Evolutionary conservation across 2,113 vertebrate species (phyloP).

Genomic region (Carettochelys insculpta): DNA sequence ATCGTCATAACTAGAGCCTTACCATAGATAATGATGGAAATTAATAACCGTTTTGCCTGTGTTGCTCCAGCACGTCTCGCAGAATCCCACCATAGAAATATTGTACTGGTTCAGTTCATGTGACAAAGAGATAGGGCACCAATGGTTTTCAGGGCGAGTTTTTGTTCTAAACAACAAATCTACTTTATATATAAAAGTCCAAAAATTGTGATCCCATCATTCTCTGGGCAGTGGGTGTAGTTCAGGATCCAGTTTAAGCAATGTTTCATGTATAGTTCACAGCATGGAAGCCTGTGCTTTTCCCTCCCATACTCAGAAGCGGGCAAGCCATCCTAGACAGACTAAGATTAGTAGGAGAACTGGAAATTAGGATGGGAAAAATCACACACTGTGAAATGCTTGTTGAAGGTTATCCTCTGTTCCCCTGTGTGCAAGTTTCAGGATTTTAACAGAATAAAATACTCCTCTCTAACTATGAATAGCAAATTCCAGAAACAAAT

Average conservation of each 20-base stretch:
- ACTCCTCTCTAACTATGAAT: neutral
- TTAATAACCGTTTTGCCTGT: neutral
- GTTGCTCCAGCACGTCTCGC: no score
- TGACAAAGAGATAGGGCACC: neutral
- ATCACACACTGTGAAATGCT: neutral
- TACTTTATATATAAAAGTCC: neutral
- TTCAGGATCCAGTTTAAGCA: neutral
- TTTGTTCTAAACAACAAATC: neutral
- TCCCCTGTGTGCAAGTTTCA: neutral
- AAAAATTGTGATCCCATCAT: neutral
- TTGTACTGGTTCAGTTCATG: no score
- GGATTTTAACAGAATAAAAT: neutral
- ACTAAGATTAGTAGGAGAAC: neutral
- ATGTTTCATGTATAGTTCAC: neutral
- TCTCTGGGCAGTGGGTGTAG: neutral
- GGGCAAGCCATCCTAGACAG: neutral
- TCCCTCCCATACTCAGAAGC: no score
- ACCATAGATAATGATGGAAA: neutral
- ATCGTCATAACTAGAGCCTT: neutral
- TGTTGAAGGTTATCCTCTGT: neutral
- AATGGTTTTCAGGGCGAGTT: neutral
- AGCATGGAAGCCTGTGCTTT: no score
- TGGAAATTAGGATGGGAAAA: neutral
- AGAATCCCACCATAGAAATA: no score
- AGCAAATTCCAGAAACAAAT: neutral